Evolutionary conservation across 1,140 invertebrate genomes (phyloP), one percentile per base, ranked within the genome.

Genomic region (Drosophila pseudoobscura): DNA sequence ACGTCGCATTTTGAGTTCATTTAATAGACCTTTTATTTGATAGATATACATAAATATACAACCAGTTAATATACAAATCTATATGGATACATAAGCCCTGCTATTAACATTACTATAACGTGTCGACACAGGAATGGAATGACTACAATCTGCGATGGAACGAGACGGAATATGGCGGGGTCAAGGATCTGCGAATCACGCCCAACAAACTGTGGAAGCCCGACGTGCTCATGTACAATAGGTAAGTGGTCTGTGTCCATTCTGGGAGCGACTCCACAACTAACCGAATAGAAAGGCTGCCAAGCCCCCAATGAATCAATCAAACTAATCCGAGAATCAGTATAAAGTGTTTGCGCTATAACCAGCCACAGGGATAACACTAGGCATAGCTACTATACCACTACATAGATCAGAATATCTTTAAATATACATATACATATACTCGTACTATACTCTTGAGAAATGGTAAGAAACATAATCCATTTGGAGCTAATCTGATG

Each of bases 191-290:
- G 13, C 93, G 98, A 77, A 98, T 99, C 89, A 97, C 97, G 55
- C 97, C 98, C 31, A 97, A 97, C 92, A 97, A 96, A 92, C 94
- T 99, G 56, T 99, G 98, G 98, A 98, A 97, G 92, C 98, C 98
- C 60, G 98, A 99, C 93, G 97, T 99, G 54, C 96, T 99, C 75
- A 98, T 99, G 95, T 99, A 99, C 92, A 99, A 99, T 95, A 99
- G 98, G 97, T 99, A 94, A 94, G 93, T 90, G 80, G 55, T 69
- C 26, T 45, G 66, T 41, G 52, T 68, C 66, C 66, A 31, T 11
- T 13, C 11, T 45, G 61, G 17, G 15, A 24, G 51, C n/a, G 35
- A 52, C 44, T 60, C 31, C 17, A 46, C 31, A 54, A 47, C 44
- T 59, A 80, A 56, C 31, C 59, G 11, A 79, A 75, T 58, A 68